Conservation (phyloP, 2,888 invertebrate species). For the Alitta virens region DNA sequence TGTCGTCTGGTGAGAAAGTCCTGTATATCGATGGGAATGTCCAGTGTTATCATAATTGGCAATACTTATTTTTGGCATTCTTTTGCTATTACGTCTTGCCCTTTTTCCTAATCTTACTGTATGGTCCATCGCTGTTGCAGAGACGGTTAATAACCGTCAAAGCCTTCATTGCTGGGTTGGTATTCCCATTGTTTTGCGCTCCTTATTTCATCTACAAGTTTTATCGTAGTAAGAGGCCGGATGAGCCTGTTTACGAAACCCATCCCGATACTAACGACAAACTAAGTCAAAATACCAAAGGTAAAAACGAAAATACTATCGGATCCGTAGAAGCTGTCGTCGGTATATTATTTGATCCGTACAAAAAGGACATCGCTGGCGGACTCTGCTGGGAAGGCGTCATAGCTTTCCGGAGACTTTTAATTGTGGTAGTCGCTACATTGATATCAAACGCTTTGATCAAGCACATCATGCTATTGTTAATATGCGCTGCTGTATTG, state of each 20-base stretch:
- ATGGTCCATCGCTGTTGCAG: slow-evolving; percentile 20
- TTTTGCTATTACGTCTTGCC: slow-evolving; percentile 20
- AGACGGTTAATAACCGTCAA: background rate
- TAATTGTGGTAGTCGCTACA: slow-evolving; percentile 6
- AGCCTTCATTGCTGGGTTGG: slow-evolving; percentile 1
- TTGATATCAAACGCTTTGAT: slow-evolving; percentile 4
- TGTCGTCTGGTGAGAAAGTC: slow-evolving; percentile 9
- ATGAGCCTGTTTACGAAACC: no score
- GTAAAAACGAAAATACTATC: background rate
- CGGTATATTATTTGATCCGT: slow-evolving; percentile 18
- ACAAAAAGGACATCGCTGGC: slow-evolving; percentile 8
- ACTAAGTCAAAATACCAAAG: no score
- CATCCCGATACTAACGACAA: background rate
- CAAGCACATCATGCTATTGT: slow-evolving; percentile 1
- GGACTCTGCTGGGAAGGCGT: slow-evolving; percentile 27
- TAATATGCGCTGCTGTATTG: slow-evolving; percentile 4
- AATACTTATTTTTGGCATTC: slow-evolving; percentile 18
- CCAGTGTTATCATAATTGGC: slow-evolving; percentile 21
- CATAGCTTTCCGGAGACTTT: slow-evolving; percentile 20
- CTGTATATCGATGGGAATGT: slow-evolving; percentile 24
- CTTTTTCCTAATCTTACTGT: slow-evolving; percentile 20
- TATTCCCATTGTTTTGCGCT: slow-evolving; percentile 6
- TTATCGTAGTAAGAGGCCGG: background rate
- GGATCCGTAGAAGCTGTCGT: slow-evolving; percentile 11
- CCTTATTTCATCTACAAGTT: background rate